Percentiles rank a stretch among this genome's conserved stretches.
These are phyloP conservation scores for Macropodus opercularis DNA, from an alignment of 2,797 vertebrate genomes.

Conservation along the genomic window DNA sequence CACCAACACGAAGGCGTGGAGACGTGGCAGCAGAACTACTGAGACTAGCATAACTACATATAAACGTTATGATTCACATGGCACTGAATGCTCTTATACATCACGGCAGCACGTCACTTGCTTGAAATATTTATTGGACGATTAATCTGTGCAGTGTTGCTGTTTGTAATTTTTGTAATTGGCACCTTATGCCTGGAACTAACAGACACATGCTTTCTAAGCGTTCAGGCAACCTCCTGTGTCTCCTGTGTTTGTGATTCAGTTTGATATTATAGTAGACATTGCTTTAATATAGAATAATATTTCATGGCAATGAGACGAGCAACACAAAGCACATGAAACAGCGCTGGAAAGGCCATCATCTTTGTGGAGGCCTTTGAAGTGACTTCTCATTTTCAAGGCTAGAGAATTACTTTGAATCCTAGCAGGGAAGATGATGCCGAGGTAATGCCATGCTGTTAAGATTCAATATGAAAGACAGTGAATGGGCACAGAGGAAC, in stretches of 20 bases:
- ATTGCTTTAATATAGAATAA: slow-evolving; percentile 14
- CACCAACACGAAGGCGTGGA: slow-evolving; percentile 1
- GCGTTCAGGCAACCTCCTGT: slow-evolving; percentile 25
- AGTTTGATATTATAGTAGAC: slow-evolving; percentile 18
- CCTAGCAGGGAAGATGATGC: background rate
- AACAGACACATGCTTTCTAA: too few species aligned
- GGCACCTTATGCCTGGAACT: slow-evolving; percentile 15
- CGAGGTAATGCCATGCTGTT: slow-evolving; percentile 3
- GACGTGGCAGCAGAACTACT: background rate
- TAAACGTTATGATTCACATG: too few species aligned
- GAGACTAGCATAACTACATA: too few species aligned
- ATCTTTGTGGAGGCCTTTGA: slow-evolving; percentile 11
- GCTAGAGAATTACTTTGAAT: slow-evolving; percentile 11
- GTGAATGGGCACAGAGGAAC: slow-evolving; percentile 8
- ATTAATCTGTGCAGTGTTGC: background rate
- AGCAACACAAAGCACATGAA: slow-evolving; percentile 9
- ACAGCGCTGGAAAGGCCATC: background rate
- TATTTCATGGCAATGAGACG: background rate
- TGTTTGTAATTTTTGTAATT: too few species aligned
- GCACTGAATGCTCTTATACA: background rate
- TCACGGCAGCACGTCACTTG: background rate
- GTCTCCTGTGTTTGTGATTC: slow-evolving; percentile 11
- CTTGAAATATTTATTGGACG: background rate
- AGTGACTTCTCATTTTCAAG: slow-evolving; percentile 21
- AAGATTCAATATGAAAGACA: slow-evolving; percentile 6